A percentile compares a stretch with the other conserved stretches of the same genome.
phyloP scores from a whole-genome alignment of 2,113 vertebrate genomes.

The Lepus timidus region DNA sequence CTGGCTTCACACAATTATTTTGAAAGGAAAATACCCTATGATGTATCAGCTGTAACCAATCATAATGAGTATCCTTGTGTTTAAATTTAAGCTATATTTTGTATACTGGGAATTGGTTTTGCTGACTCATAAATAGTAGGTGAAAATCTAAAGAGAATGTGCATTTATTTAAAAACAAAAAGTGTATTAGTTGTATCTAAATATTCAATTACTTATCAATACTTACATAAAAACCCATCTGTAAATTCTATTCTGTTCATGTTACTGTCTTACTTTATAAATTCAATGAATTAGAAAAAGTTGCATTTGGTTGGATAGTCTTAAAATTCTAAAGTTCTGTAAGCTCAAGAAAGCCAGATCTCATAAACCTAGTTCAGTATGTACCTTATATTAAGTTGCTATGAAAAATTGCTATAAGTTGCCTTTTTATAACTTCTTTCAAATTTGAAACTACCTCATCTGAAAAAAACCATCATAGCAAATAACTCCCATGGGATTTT shows the following conservation, averaged over 20 bases:
- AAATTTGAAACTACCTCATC: not conserved
- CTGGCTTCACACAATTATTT: not conserved
- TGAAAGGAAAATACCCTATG: not conserved
- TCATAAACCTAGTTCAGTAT: not conserved
- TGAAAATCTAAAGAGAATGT: not conserved
- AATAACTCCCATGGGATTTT: not conserved
- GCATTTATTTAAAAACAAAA: not conserved
- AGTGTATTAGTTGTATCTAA: not conserved
- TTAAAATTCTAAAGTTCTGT: not conserved
- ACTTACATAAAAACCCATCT: not conserved
- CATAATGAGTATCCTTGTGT: not conserved
- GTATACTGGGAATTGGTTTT: not conserved
- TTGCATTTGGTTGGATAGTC: not conserved
- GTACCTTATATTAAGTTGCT: no score
- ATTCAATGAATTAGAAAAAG: not conserved
- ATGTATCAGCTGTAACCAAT: not conserved
- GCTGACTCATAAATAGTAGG: not conserved
- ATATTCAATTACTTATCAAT: not conserved
- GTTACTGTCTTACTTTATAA: not conserved
- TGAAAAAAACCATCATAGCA: not conserved
- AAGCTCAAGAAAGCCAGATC: not conserved
- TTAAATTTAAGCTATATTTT: slow-evolving; percentile 21
- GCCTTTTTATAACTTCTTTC: not conserved
- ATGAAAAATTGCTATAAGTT: not conserved
- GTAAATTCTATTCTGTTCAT: not conserved